Conservation (phyloP, 2,888 invertebrate species). For the Cryptocephalus moraei region DNA sequence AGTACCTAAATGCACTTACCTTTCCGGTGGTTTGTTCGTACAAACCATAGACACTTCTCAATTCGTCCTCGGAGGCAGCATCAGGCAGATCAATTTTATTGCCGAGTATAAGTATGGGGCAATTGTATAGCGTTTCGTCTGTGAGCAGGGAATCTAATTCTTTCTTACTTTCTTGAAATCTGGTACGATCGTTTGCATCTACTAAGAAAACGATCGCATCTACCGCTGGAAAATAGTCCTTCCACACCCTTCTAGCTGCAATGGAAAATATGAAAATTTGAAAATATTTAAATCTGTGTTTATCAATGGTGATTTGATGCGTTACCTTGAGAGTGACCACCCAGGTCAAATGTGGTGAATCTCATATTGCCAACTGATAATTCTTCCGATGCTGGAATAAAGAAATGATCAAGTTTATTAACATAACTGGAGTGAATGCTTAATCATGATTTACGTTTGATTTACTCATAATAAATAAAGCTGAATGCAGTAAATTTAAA, state of each 20-base stretch:
- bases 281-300: background rate
- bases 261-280: background rate
- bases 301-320: background rate
- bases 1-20: slow-evolving; percentile 43
- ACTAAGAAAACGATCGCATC: slow-evolving; percentile 98
- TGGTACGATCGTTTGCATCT: slow-evolving; percentile 86
- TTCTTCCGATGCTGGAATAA: slow-evolving; percentile 86
- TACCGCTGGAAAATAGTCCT: slow-evolving; percentile 99
- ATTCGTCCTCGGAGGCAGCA: slow-evolving; percentile 95
- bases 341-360: slow-evolving; percentile 99
- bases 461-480: too few species aligned
- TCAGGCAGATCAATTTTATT: slow-evolving; percentile 98
- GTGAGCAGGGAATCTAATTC: slow-evolving; percentile 84
- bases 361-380: slow-evolving; percentile 98
- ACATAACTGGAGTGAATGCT: background rate
- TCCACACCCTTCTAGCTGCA: slow-evolving; percentile 94
- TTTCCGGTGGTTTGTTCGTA: slow-evolving; percentile 97
- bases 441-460: background rate
- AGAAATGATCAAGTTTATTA: slow-evolving; percentile 1
- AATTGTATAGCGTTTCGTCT: slow-evolving; percentile 92
- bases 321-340: slow-evolving; percentile 93
- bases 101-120: slow-evolving; percentile 95
- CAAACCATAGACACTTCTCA: slow-evolving; percentile 84
- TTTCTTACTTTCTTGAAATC: slow-evolving; percentile 85
- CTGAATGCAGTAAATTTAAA: too few species aligned